phyloP scores from a whole-genome alignment of 2,888 invertebrate species.

The Cyclophora albipunctata region DNA sequence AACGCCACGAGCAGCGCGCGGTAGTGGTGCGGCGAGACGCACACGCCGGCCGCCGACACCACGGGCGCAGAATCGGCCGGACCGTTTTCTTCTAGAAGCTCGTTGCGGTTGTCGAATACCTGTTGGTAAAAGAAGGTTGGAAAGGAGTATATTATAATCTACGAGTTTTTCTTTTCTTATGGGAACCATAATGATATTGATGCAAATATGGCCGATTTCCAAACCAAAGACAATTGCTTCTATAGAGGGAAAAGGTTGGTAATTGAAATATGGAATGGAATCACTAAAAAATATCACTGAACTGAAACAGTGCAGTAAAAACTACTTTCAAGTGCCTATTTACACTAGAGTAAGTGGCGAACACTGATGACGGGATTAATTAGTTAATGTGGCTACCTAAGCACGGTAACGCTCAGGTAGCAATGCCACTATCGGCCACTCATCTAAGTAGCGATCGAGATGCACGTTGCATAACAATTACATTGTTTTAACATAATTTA shows the following conservation, averaged over 20 bases:
- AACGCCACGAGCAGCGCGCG: constrained; percentile 88
- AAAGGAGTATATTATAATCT: constrained; percentile 10
- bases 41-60: constrained; percentile 80
- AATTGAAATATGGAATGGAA: background rate
- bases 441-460: no score
- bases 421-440: no score
- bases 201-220: background rate
- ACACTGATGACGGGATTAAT: no score
- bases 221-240: no score
- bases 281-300: background rate
- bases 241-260: background rate
- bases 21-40: constrained; percentile 88
- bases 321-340: background rate
- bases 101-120: constrained; percentile 89
- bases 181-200: background rate
- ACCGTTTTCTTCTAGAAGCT: constrained; percentile 80
- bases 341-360: background rate
- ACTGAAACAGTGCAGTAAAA: background rate
- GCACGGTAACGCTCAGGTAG: no score
- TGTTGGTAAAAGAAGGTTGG: no score
- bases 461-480: no score
- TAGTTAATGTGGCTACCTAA: no score
- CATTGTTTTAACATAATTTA: no score
- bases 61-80: constrained; percentile 79
- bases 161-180: background rate